These are phyloP conservation scores for Oncorhynchus kisutch DNA, from an alignment of 2,113 vertebrate species.

Conservation along the genomic window DNA sequence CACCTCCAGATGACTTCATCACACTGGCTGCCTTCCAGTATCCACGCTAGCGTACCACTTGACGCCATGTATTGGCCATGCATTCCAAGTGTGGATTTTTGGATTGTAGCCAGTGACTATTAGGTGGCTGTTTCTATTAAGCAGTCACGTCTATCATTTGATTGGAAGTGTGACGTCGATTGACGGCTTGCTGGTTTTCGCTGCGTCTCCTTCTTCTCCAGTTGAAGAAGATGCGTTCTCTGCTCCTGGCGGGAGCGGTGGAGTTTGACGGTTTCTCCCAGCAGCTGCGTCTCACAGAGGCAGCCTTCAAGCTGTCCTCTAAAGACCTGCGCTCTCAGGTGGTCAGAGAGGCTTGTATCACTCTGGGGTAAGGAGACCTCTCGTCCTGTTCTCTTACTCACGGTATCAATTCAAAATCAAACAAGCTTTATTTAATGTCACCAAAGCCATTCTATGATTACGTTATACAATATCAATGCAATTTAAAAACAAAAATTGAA, in stretches of 20 bases:
- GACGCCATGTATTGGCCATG: no score
- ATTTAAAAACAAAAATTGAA: no score
- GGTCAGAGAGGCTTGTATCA: slow-evolving; percentile 94
- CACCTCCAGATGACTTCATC: neutral
- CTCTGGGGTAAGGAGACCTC: slow-evolving; percentile 83
- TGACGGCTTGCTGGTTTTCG: neutral
- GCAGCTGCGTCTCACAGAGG: slow-evolving; percentile 88
- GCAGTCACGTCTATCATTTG: neutral
- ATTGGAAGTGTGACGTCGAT: neutral
- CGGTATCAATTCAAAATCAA: neutral
- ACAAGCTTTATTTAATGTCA: no score
- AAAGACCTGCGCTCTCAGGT: slow-evolving; percentile 96
- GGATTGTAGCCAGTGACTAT: no score
- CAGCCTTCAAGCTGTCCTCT: slow-evolving; percentile 89
- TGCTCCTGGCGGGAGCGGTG: slow-evolving; percentile 87
- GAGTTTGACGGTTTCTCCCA: slow-evolving; percentile 91
- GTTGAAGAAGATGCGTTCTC: slow-evolving; percentile 91
- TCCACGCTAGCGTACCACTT: no score
- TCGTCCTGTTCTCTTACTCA: no score
- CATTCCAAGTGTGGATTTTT: neutral
- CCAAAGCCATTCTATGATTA: no score
- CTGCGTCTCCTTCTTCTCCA: slow-evolving; percentile 42
- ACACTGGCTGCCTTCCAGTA: no score
- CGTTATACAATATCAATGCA: no score
- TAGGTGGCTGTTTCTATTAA: no score